Percentiles rank a stretch among this genome's conserved stretches.
phyloP scores from a whole-genome alignment of 2,888 invertebrate species.

The Tortrix viridana region DNA sequence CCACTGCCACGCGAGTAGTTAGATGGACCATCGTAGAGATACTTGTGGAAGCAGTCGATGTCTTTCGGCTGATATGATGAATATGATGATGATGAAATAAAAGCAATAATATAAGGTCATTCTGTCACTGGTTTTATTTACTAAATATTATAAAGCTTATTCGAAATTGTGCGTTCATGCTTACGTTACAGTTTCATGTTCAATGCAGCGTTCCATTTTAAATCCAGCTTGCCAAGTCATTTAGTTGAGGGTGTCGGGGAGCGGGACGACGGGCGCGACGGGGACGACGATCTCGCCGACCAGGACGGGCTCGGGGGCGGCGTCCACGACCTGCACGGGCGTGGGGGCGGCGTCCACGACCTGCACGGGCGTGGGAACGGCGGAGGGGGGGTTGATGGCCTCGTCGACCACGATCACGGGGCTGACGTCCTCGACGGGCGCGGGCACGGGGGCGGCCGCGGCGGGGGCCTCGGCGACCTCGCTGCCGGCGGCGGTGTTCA shows the following conservation, averaged over 20 bases:
- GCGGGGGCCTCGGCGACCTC: slow-evolving; percentile 19
- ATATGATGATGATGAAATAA: neutral
- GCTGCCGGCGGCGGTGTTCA: slow-evolving; percentile 33
- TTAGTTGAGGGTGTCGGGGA: slow-evolving; percentile 58
- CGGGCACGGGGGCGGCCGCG: slow-evolving; percentile 15
- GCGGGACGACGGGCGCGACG: slow-evolving; percentile 48
- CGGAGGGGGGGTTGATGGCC: slow-evolving; percentile 12
- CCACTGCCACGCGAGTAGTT: too few species aligned
- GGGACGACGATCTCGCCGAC: slow-evolving; percentile 50
- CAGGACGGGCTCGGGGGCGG: slow-evolving; percentile 39
- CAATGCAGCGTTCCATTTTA: slow-evolving; percentile 8
- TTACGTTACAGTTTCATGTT: neutral
- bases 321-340: slow-evolving; percentile 27
- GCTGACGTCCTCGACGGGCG: slow-evolving; percentile 9
- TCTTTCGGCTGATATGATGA: too few species aligned
- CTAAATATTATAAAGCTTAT: slow-evolving; percentile 3
- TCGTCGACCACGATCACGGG: slow-evolving; percentile 15
- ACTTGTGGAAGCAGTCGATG: too few species aligned
- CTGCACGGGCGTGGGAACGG: slow-evolving; percentile 15
- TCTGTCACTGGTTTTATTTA: slow-evolving; percentile 20
- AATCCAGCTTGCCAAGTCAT: slow-evolving; percentile 7
- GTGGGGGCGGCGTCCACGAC: slow-evolving; percentile 1
- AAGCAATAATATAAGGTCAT: slow-evolving; percentile 4
- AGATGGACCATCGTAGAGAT: too few species aligned
- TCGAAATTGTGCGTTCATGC: slow-evolving; percentile 9